Conservation (phyloP, 2,888 invertebrate genomes). For the Cataglyphis cursor region DNA sequence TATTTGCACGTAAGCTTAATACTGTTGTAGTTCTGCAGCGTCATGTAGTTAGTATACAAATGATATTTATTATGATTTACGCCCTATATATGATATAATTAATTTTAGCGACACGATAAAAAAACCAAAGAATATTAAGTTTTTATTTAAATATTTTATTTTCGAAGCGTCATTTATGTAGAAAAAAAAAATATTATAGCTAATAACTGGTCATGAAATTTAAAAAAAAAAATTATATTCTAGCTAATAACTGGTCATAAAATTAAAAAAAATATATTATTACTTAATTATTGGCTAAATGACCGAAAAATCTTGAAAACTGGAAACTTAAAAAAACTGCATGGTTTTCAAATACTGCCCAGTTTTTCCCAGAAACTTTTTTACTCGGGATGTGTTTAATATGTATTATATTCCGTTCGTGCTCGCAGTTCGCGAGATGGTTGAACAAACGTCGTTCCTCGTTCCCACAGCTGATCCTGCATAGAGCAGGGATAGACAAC, state of each 20-base stretch:
- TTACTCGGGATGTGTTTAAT: slow-evolving; percentile 6
- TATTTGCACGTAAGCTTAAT: slow-evolving; percentile 25
- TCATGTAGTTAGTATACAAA: not conserved
- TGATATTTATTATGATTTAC: slow-evolving; percentile 4
- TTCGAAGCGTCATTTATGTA: too few species aligned
- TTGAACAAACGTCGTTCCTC: slow-evolving; percentile 51
- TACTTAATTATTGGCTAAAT: too few species aligned
- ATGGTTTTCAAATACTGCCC: too few species aligned
- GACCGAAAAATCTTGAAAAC: too few species aligned
- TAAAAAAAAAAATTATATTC: too few species aligned
- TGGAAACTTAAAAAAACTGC: too few species aligned
- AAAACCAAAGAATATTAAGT: not conserved
- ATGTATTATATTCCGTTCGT: not conserved
- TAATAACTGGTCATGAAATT: too few species aligned
- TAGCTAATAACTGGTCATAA: too few species aligned
- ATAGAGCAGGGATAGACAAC: not conserved
- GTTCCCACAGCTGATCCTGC: slow-evolving; percentile 36
- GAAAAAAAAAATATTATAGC: too few species aligned
- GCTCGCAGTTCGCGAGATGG: not conserved
- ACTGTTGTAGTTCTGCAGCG: not conserved
- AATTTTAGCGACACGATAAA: slow-evolving; percentile 3
- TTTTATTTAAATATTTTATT: too few species aligned
- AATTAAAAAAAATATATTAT: too few species aligned
- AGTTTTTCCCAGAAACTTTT: too few species aligned
- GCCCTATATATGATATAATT: not conserved